phyloP scores from a whole-genome alignment of 1,140 invertebrate genomes.

The Sminthurinus signatus region DNA sequence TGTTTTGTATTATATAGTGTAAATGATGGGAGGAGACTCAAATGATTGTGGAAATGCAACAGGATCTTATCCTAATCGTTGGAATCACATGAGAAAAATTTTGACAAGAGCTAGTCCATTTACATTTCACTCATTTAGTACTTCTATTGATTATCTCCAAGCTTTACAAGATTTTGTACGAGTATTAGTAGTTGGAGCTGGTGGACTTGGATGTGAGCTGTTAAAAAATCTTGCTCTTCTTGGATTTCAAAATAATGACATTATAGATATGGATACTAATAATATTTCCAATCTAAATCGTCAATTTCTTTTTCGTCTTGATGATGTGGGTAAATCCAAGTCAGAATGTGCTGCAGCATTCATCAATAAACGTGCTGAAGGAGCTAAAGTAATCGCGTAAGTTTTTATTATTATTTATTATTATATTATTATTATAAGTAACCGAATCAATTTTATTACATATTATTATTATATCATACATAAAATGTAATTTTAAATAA shows the following conservation, averaged over 20 bases:
- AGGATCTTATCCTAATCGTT: conserved; percentile 48
- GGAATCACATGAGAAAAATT: conserved; percentile 76
- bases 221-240: conserved; percentile 90
- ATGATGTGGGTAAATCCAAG: conserved; percentile 89
- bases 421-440: no score
- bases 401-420: no score
- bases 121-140: conserved; percentile 83
- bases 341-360: conserved; percentile 91
- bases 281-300: conserved; percentile 96
- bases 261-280: conserved; percentile 99
- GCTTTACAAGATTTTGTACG: conserved; percentile 78
- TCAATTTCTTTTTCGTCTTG: conserved; percentile 90
- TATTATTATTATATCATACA: no score
- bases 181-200: conserved; percentile 85
- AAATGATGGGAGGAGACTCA: not conserved
- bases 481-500: no score
- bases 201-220: conserved; percentile 94
- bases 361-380: conserved; percentile 79
- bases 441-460: no score
- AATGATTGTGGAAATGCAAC: not conserved
- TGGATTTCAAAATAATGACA: conserved; percentile 87
- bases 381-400: conserved; percentile 75
- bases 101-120: conserved; percentile 88
- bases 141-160: conserved; percentile 73
- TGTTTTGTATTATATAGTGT: not conserved